A percentile compares a stretch with the other conserved stretches of the same genome.
Conservation (phyloP, 2,888 invertebrate genomes). For the Pterostichus niger region DNA sequence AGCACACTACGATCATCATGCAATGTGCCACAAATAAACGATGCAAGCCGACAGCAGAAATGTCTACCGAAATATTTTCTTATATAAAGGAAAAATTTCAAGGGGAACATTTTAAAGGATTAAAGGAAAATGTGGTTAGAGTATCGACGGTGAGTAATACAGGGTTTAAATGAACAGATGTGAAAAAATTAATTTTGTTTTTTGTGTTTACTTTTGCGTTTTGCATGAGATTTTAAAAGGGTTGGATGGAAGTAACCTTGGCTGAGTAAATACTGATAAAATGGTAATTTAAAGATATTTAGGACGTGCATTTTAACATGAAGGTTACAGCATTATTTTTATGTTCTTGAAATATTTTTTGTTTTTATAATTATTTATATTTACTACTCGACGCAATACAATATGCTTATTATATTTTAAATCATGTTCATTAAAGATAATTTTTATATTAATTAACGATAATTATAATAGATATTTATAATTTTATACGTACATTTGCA, state of each 20-base stretch:
- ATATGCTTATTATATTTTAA: no score
- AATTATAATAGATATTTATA: no score
- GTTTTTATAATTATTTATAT: no score
- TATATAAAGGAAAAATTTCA: not conserved
- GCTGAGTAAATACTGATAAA: slow-evolving; percentile 53
- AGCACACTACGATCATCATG: slow-evolving; percentile 35
- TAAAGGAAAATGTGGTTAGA: not conserved
- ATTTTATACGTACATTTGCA: no score
- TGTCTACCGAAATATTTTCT: slow-evolving; percentile 5
- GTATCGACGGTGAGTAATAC: not conserved
- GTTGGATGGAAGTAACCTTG: slow-evolving; percentile 41
- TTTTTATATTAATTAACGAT: no score
- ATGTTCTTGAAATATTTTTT: no score
- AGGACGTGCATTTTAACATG: slow-evolving; percentile 27
- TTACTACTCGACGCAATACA: no score
- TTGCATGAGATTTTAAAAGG: slow-evolving; percentile 34
- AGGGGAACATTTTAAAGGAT: not conserved
- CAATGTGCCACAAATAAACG: slow-evolving; percentile 54
- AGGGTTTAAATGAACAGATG: slow-evolving; percentile 36
- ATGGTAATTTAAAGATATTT: slow-evolving; percentile 27
- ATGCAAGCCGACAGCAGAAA: not conserved
- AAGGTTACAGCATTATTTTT: slow-evolving; percentile 10
- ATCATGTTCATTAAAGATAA: no score
- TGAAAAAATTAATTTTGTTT: slow-evolving; percentile 25
- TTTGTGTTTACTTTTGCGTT: slow-evolving; percentile 17